A percentile compares a stretch with the other conserved stretches of the same genome.
Conservation (phyloP, 1,140 invertebrate species). For the Trichomalopsis sarcophagae region DNA sequence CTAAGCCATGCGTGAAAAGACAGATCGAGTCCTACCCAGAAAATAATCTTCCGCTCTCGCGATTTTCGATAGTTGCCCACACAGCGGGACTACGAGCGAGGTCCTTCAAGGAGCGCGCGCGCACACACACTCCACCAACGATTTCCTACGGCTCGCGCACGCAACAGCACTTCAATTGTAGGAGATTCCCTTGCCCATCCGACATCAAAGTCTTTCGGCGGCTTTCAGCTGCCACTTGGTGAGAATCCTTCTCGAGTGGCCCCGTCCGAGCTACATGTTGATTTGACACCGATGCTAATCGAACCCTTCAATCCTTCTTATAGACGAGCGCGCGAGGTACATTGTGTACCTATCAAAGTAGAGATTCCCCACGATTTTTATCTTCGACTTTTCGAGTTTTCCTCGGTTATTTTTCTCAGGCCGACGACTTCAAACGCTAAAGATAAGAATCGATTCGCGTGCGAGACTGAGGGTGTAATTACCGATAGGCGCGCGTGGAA, state of each 20-base stretch:
- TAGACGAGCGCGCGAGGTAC: not conserved
- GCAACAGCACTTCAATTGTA: slow-evolving; percentile 60
- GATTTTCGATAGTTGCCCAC: slow-evolving; percentile 63
- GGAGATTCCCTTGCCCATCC: slow-evolving; percentile 52
- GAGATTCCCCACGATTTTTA: not conserved
- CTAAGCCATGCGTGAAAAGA: slow-evolving; percentile 66
- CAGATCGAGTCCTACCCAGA: slow-evolving; percentile 62
- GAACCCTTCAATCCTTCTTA: not conserved
- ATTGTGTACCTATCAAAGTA: slow-evolving; percentile 12
- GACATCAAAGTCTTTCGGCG: slow-evolving; percentile 30
- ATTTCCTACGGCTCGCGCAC: slow-evolving; percentile 29
- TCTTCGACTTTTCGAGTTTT: not conserved
- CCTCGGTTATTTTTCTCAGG: not conserved
- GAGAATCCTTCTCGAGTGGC: slow-evolving; percentile 51
- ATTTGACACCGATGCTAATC: slow-evolving; percentile 47
- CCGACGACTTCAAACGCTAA: no score
- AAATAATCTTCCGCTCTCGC: slow-evolving; percentile 65
- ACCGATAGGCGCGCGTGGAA: slow-evolving; percentile 24
- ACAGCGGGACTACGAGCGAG: slow-evolving; percentile 48
- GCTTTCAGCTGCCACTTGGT: slow-evolving; percentile 13
- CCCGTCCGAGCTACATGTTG: not conserved
- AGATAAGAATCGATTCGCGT: no score
- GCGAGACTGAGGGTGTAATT: slow-evolving; percentile 20
- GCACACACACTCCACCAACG: not conserved
- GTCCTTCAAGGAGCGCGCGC: not conserved